Base-by-base conservation (phyloP, 2,888 invertebrate genomes). In the Patella ulyssiponensis region DNA sequence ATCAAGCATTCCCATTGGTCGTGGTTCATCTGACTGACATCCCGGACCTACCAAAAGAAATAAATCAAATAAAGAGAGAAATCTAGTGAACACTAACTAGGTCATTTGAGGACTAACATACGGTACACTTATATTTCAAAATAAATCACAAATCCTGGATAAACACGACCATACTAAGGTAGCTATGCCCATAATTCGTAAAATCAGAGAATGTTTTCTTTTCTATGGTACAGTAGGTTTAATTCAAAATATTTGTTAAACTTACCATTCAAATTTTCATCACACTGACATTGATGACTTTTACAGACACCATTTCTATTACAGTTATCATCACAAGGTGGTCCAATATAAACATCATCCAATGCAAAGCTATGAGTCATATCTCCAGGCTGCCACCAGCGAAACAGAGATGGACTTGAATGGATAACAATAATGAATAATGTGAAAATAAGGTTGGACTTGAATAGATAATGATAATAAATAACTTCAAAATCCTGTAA, bases 341-440 rank as follows among this genome's bases (percentile, higher is more conserved):
- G 89, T 0, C 92, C 92, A 69, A 92, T 88, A 80, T 91, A 91
- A 23, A 92, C 87, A 82, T 91, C 90, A 83, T 90, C 89, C 56
- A 92, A 83, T n/a, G 90, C 90, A 86, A 91, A 92, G 77, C 87
- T 88, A 78, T 85, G 84, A 9, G 84, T 80, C 72, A 86, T 84
- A 7, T 88, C 90, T 14, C 90, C 90, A 73, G 85, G 87, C 82
- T 90, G 89, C 87, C 87, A 87, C 90, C 91, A 89, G 3, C 88
- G 85, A 58, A 91, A 79, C 71, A 89, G 82, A 12, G 87, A 81
- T 52, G 88, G 87, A 75, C 90, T 90, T 85, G 11, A 83, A 82
- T 33, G 33, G 9, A 44, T 44, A 44, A 44, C 44, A 44, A 44
- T 44, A 44, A 44, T 44, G 44, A 44, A 9, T 44, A 44, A 44